Percentiles rank a stretch among this genome's conserved stretches.
phyloP scores from a whole-genome alignment of 2,113 vertebrate genomes.

The Cinclus cinclus region DNA sequence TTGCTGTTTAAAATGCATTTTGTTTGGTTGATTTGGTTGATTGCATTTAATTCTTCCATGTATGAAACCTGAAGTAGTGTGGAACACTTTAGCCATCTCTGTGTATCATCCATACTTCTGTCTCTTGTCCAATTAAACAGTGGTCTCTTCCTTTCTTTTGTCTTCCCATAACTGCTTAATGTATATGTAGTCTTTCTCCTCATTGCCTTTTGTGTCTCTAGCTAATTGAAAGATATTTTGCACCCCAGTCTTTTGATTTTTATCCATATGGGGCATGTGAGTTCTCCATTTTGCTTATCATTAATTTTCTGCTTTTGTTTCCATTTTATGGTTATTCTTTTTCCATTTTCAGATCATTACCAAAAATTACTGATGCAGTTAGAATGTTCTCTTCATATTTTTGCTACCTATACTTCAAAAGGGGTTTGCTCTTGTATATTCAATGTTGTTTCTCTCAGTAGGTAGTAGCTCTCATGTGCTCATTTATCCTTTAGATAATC shows the following conservation, averaged over 20 bases:
- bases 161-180: not conserved
- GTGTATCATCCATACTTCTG: not conserved
- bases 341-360: not conserved
- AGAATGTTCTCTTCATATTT: not conserved
- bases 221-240: not conserved
- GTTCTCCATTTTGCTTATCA: not conserved
- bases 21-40: not conserved
- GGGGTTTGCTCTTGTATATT: not conserved
- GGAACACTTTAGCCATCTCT: not conserved
- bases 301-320: slow-evolving; percentile 2
- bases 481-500: not conserved
- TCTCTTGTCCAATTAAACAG: not conserved
- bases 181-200: not conserved
- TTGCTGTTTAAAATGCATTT: not conserved
- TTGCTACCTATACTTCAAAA: not conserved
- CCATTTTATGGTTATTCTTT: not conserved
- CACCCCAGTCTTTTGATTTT: not conserved
- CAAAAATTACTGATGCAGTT: not conserved
- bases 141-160: not conserved
- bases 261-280: not conserved
- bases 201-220: not conserved
- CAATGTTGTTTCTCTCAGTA: not conserved
- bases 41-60: not conserved
- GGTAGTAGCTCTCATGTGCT: not conserved
- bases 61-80: not conserved